Percentiles rank a stretch among this genome's conserved stretches.
Evolutionary conservation across 2,113 vertebrate species (phyloP).

Genomic region (Cryptomyrus ogoouensis): DNA sequence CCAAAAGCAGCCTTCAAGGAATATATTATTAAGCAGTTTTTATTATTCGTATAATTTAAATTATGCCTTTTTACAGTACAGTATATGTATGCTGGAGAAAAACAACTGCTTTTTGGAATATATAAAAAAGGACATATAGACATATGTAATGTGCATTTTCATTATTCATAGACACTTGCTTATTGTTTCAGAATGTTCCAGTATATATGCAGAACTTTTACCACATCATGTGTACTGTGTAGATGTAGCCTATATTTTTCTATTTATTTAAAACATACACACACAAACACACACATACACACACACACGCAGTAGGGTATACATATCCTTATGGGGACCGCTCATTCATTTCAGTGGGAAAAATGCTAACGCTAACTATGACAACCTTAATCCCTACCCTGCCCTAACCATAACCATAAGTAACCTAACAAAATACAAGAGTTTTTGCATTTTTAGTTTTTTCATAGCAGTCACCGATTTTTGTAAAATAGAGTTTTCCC

Average conservation of each 20-base stretch:
- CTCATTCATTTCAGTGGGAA: no score
- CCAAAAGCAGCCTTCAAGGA: not conserved
- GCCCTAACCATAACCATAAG: no score
- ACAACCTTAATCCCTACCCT: no score
- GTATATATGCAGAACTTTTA: not conserved
- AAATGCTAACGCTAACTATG: no score
- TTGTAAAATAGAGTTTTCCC: no score
- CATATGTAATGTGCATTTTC: not conserved
- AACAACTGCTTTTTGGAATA: not conserved
- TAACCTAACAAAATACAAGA: no score
- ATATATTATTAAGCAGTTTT: not conserved
- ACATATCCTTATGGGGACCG: no score
- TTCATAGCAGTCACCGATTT: no score
- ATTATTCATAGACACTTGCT: not conserved
- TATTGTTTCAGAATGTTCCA: not conserved
- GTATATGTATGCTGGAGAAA: not conserved
- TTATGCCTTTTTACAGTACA: not conserved
- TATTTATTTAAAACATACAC: not conserved
- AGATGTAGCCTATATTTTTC: not conserved
- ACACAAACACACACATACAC: not conserved
- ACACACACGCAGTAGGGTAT: no score
- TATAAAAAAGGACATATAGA: not conserved
- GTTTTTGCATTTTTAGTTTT: no score
- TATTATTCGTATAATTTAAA: constrained; percentile 1
- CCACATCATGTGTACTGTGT: not conserved